Evolutionary conservation across 2,888 invertebrate species (phyloP).

Genomic region (Unio pictorum): DNA sequence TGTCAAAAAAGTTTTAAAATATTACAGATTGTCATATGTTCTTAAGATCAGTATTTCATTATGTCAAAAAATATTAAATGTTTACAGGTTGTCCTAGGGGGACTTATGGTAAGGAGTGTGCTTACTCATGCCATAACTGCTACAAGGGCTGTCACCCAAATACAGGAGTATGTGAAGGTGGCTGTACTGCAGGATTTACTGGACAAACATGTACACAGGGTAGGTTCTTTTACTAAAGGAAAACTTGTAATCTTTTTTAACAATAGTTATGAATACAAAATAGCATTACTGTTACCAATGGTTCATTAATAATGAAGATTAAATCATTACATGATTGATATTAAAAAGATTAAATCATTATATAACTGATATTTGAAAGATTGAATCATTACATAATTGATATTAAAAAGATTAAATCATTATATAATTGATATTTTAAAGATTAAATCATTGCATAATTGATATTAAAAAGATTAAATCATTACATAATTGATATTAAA

Average conservation of each 20-base stretch:
- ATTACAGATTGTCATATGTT: constrained; percentile 31
- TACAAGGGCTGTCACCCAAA: constrained; percentile 32
- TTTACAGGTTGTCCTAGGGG: constrained; percentile 37
- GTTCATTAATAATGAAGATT: no score
- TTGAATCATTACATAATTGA: no score
- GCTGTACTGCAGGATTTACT: constrained; percentile 31
- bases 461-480: no score
- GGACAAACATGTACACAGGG: constrained; percentile 30
- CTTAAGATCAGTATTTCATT: neutral
- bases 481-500: no score
- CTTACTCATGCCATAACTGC: constrained; percentile 48
- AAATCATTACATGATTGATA: no score
- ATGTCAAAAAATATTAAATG: neutral
- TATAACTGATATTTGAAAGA: no score
- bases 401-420: no score
- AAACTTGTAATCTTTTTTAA: neutral
- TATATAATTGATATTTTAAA: no score
- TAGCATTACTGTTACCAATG: no score
- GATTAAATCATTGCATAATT: no score
- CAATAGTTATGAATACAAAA: neutral
- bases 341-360: no score
- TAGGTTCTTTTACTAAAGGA: constrained; percentile 9
- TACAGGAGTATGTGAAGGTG: constrained; percentile 27
- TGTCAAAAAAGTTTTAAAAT: neutral
- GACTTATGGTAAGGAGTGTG: constrained; percentile 48